A percentile compares a stretch with the other conserved stretches of the same genome.
Evolutionary conservation across 1,140 invertebrate species (phyloP).

Genomic region (Yoshiicerus persimilis): DNA sequence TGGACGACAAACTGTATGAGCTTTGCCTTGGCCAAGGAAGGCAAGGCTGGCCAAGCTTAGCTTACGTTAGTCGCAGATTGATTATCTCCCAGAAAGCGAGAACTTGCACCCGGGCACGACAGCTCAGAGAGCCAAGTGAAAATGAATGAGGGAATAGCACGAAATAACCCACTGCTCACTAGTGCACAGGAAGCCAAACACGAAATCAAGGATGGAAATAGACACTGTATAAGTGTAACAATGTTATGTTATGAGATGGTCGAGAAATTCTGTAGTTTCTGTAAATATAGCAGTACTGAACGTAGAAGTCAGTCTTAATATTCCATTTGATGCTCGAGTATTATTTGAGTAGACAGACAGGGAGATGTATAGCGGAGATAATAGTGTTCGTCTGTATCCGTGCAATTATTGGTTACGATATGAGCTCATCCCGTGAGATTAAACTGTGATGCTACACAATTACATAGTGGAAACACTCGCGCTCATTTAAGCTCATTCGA

Average conservation of each 20-base stretch:
- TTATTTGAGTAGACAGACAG: neutral
- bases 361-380: no score
- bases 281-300: neutral
- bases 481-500: neutral
- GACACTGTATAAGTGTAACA: neutral
- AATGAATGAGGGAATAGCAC: conserved; percentile 32
- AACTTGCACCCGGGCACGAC: conserved; percentile 36
- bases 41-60: neutral
- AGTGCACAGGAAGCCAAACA: neutral
- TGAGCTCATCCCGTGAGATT: conserved; percentile 12
- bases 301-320: neutral
- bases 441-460: neutral
- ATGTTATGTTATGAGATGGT: no score
- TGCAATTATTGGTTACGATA: conserved; percentile 2
- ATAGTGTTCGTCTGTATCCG: neutral
- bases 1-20: conserved; percentile 15
- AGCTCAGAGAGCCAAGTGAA: neutral
- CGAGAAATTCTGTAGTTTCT: neutral
- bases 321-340: neutral
- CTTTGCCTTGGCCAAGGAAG: neutral
- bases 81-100: conserved; percentile 35
- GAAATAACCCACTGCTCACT: neutral
- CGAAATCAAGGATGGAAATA: neutral
- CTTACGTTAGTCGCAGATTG: conserved; percentile 23
- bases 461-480: neutral